Percentiles rank a stretch among this genome's conserved stretches.
Conservation (phyloP, 2,888 invertebrate species). For the Noctua comes region DNA sequence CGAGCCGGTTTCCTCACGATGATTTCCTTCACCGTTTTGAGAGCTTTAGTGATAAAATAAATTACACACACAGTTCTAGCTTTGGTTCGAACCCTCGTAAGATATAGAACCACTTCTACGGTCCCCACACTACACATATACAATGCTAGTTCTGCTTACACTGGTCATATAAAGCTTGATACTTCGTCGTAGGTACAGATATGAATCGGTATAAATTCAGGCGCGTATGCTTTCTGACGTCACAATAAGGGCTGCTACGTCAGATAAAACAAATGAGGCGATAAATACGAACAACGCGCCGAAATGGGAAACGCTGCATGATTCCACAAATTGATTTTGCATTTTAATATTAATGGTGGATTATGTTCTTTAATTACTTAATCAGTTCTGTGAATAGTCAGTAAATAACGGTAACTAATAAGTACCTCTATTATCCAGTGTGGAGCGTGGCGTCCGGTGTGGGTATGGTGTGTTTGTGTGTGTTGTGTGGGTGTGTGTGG, state of each 20-base stretch:
- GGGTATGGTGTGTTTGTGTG: too few species aligned
- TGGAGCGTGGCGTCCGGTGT: too few species aligned
- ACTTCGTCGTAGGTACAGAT: conserved; percentile 30
- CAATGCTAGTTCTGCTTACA: background rate
- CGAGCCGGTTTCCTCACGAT: too few species aligned
- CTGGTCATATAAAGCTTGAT: background rate
- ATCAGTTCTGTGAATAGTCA: background rate
- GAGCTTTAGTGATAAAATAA: background rate
- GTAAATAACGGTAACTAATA: background rate
- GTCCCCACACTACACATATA: background rate
- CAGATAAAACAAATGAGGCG: conserved; percentile 72
- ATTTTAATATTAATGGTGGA: conserved; percentile 61
- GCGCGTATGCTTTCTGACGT: conserved; percentile 59
- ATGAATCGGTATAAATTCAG: conserved; percentile 61
- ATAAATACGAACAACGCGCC: conserved; percentile 66
- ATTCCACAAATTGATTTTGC: conserved; percentile 69
- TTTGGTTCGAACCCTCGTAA: background rate
- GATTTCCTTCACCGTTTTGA: background rate
- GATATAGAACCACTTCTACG: background rate
- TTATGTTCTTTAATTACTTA: conserved; percentile 31
- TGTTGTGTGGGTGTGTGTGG: too few species aligned
- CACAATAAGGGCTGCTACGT: conserved; percentile 66
- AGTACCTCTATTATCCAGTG: background rate
- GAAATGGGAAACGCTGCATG: conserved; percentile 67
- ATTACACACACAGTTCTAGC: background rate